Evolutionary conservation across 1,140 invertebrate species (phyloP).

Genomic region (Drosophila azteca): DNA sequence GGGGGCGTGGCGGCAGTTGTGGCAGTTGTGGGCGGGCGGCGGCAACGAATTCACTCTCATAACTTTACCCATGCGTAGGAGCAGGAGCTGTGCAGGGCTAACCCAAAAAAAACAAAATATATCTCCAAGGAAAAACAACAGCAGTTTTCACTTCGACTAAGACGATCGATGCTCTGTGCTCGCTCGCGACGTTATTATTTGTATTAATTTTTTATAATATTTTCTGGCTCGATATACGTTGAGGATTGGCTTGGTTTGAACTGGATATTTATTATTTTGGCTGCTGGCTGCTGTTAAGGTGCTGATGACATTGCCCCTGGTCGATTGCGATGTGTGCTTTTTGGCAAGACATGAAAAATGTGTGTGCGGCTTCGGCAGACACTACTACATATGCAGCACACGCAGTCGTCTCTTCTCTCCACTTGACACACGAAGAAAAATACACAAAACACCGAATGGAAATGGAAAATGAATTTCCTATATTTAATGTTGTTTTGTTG

Average conservation of each 20-base stretch:
- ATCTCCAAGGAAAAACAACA: not conserved
- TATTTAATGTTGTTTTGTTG: slow-evolving; percentile 24
- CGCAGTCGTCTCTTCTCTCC: not conserved
- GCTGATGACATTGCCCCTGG: slow-evolving; percentile 64
- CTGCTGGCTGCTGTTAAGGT: slow-evolving; percentile 34
- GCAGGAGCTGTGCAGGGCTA: slow-evolving; percentile 28
- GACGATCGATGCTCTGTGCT: not conserved
- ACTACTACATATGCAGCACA: slow-evolving; percentile 9
- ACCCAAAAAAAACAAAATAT: slow-evolving; percentile 40
- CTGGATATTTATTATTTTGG: slow-evolving; percentile 3
- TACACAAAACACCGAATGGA: not conserved
- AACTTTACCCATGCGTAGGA: slow-evolving; percentile 80
- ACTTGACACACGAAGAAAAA: slow-evolving; percentile 27
- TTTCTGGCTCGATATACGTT: not conserved
- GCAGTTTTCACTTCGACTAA: slow-evolving; percentile 27
- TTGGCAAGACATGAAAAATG: slow-evolving; percentile 77
- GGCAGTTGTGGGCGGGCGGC: slow-evolving; percentile 62
- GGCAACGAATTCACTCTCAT: slow-evolving; percentile 77
- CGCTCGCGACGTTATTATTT: slow-evolving; percentile 6
- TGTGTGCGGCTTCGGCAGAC: slow-evolving; percentile 35
- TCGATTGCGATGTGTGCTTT: slow-evolving; percentile 43
- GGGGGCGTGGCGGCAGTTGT: slow-evolving; percentile 57
- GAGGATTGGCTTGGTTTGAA: not conserved
- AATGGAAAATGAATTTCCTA: slow-evolving; percentile 40
- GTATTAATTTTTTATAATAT: slow-evolving; percentile 25